These are phyloP conservation scores for Suricata suricatta DNA, from an alignment of 2,113 vertebrate species.

Conservation along the genomic window DNA sequence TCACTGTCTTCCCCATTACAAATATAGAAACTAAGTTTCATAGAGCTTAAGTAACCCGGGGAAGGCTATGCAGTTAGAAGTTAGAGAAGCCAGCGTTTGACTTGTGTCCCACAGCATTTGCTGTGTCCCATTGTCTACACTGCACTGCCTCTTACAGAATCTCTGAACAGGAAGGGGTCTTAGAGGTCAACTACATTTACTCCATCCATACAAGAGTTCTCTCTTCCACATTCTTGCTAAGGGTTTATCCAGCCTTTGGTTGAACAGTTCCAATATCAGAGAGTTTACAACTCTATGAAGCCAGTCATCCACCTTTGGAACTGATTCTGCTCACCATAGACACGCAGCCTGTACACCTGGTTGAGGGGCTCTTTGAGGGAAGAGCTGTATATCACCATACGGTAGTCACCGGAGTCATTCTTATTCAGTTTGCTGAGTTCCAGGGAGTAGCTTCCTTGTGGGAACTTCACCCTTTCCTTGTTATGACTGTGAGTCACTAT, in stretches of 20 bases:
- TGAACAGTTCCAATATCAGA: not conserved
- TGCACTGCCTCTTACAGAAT: not conserved
- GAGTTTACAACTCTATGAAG: not conserved
- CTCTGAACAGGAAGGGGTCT: not conserved
- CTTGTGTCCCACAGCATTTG: not conserved
- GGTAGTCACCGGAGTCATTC: slow-evolving; percentile 67
- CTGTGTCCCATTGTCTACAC: not conserved
- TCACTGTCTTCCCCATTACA: not conserved
- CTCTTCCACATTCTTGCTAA: not conserved
- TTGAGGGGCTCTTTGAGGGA: fast-evolving
- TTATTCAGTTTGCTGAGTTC: slow-evolving; percentile 52
- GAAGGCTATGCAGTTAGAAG: not conserved
- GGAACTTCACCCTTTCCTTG: not conserved
- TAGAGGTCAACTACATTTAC: not conserved
- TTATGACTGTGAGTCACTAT: slow-evolving; percentile 40
- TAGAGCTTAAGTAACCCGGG: not conserved
- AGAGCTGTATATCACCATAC: not conserved
- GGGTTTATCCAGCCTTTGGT: not conserved
- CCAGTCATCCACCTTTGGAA: not conserved
- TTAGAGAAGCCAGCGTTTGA: not conserved
- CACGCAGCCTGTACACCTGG: slow-evolving; percentile 20
- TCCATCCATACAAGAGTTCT: not conserved
- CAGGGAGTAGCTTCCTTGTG: not conserved
- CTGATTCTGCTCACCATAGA: slow-evolving; percentile 69
- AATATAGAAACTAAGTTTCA: not conserved